These are phyloP conservation scores for Mesocricetus auratus DNA, from an alignment of 2,113 vertebrate species.

Conservation along the genomic window DNA sequence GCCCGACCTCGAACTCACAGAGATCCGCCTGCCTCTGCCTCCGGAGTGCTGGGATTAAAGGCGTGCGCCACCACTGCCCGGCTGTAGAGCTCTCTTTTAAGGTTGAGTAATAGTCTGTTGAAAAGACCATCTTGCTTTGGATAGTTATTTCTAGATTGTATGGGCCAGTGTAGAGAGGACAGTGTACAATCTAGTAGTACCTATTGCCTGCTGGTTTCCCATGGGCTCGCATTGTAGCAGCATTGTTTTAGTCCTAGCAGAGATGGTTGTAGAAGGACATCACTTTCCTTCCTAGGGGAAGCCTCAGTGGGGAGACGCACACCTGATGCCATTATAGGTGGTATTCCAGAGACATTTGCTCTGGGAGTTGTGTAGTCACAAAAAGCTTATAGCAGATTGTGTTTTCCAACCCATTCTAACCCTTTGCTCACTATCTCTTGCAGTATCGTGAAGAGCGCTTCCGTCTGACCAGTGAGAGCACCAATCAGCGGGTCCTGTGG, in stretches of 20 bases:
- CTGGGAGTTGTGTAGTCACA: not conserved
- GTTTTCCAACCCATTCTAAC: not conserved
- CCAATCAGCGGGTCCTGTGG: slow-evolving; percentile 97
- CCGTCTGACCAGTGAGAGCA: slow-evolving; percentile 97
- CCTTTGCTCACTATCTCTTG: not conserved
- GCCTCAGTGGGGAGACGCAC: not conserved
- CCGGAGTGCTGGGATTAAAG: too few relatives aligned
- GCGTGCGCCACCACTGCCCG: too few relatives aligned
- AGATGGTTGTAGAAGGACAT: not conserved
- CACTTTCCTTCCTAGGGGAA: not conserved
- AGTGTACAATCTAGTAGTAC: not conserved
- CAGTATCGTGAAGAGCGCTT: slow-evolving; percentile 97
- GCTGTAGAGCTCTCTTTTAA: not conserved
- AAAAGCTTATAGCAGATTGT: not conserved
- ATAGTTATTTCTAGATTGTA: not conserved
- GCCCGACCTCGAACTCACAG: too few relatives aligned
- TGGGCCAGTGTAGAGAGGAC: not conserved
- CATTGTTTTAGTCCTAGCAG: not conserved
- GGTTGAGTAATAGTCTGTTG: not conserved
- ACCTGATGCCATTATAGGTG: not conserved
- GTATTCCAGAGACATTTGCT: not conserved
- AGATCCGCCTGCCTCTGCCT: too few relatives aligned
- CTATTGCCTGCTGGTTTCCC: not conserved
- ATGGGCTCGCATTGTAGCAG: not conserved
- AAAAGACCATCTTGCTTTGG: not conserved